These are phyloP conservation scores for Laodelphax striatellus DNA, from an alignment of 1,140 invertebrate species.

Conservation along the genomic window DNA sequence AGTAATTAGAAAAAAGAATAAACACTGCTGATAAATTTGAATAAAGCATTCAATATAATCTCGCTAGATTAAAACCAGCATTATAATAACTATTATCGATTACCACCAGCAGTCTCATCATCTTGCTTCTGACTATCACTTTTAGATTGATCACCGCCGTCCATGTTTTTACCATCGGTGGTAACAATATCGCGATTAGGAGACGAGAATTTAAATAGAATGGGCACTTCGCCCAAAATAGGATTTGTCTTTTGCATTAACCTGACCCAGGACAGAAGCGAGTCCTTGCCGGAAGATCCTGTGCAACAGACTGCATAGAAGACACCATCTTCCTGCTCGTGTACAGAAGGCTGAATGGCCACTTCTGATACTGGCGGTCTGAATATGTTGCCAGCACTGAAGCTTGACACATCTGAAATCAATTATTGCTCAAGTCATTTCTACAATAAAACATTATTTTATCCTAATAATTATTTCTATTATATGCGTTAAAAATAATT, in stretches of 20 bases:
- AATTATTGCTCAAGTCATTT: background rate
- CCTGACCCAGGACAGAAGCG: conserved; percentile 84
- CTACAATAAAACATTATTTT: background rate
- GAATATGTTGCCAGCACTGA: conserved; percentile 7
- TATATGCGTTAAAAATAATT: no score
- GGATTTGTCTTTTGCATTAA: conserved; percentile 72
- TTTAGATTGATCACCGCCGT: background rate
- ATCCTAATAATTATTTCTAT: no score
- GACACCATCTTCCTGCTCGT: conserved; percentile 87
- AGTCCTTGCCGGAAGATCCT: conserved; percentile 81
- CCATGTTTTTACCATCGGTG: background rate
- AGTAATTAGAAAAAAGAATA: no score
- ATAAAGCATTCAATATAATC: no score
- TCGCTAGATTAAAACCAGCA: no score
- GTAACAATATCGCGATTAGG: background rate
- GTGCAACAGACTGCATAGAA: conserved; percentile 79
- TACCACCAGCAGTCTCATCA: conserved; percentile 23
- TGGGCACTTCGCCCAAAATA: conserved; percentile 34
- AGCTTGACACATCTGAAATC: conserved; percentile 28
- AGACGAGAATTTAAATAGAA: conserved; percentile 14
- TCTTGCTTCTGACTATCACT: no score
- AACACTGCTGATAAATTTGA: no score
- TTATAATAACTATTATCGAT: no score
- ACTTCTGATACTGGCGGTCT: background rate
- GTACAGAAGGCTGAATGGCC: conserved; percentile 41